These are phyloP conservation scores for Theonella swinhoei DNA, from an alignment of 37 sponge, comb jelly and placozoan genomes.

Conservation along the genomic window DNA sequence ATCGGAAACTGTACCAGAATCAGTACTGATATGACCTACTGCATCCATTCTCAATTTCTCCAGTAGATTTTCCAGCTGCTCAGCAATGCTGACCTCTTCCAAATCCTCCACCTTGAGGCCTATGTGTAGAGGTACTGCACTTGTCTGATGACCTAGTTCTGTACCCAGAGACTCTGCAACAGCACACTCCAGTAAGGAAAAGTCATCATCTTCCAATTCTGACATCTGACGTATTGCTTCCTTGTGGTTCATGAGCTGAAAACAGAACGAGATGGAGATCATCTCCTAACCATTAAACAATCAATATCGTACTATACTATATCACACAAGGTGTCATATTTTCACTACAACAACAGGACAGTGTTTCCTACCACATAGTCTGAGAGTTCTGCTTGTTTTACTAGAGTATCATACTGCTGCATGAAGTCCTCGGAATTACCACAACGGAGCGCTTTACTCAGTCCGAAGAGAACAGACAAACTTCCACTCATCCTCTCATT, in stretches of 20 bases:
- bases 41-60: not conserved
- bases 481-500: constrained; percentile 13
- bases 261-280: not conserved
- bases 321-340: too few species aligned
- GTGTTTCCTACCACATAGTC: not conserved
- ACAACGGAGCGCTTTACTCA: constrained; percentile 61
- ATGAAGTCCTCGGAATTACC: constrained; percentile 49
- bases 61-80: constrained; percentile 17
- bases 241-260: constrained; percentile 26
- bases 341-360: not conserved
- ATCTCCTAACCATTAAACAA: not conserved
- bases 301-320: too few species aligned
- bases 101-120: not conserved
- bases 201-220: constrained; percentile 38
- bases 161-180: not conserved
- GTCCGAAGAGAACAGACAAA: constrained; percentile 10
- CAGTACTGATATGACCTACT: not conserved
- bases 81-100: not conserved
- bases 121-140: too few species aligned
- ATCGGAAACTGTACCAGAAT: constrained; percentile 40
- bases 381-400: not conserved
- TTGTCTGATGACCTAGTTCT: not conserved
- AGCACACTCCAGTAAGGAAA: constrained; percentile 3
- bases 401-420: constrained; percentile 3
- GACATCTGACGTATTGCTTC: constrained; percentile 59